Evolutionary conservation across 2,113 vertebrate genomes (phyloP), one percentile per base, ranked within the genome.

Genomic region (Oryzias javanicus): DNA sequence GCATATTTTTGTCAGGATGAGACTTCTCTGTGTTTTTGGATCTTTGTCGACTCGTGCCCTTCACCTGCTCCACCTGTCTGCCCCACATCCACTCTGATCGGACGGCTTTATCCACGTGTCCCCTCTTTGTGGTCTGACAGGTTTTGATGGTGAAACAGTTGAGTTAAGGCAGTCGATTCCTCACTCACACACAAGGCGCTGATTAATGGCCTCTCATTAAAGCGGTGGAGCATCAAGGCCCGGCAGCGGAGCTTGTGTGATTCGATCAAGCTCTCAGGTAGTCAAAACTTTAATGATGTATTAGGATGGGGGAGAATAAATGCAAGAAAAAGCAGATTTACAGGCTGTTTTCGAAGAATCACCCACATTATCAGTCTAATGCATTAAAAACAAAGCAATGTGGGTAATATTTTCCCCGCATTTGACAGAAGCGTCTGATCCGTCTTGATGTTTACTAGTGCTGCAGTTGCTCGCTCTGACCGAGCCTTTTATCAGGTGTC

Each of bases 371-470:
- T 12, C 35, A 35, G 35, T 35, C 35, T 35, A 35, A 12, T 35
- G 35, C 8, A 10, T 35, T 35, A 35, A 35, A 35, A 12, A 35
- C 35, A 35, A 35, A 12, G 29, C 8, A 35, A 35, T 1, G 1
- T 35, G 29, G 29, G 35, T 35, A 3, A 35, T 12, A 35, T 35
- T 12, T 35, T 35, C 10, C 35, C 35, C 8, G 10, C 46, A 18
- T 55, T 16, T 52, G 16, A 64, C 29, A 51, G 20, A 12, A 58
- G 19, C 16, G 19, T 60, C 14, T 60, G 49, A 3, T 58, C 53
- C 73, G 52, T 81, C 81, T 80, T 78, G 78, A 72, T 70, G 79
- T 78, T 77, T 44, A 76, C 76, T 72, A 80, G 71, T 50, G 14
- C 48, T 63, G 61, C 18, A 55, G 80, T 49, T 27, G 65, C 68